Base-by-base conservation (phyloP, 2,113 vertebrate species). In the Psammodynastes pulverulentus region DNA sequence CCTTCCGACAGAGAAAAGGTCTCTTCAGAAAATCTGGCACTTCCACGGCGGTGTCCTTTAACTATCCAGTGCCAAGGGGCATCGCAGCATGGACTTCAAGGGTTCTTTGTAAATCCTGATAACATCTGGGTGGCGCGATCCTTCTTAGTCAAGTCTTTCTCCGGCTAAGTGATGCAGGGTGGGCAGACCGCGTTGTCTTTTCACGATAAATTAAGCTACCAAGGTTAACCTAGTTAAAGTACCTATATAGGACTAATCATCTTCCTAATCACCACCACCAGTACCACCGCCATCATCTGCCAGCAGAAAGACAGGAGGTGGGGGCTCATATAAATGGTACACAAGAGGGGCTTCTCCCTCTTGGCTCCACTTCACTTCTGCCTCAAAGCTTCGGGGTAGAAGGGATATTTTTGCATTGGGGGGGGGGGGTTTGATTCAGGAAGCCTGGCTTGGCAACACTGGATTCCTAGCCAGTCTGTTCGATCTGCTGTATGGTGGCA, bases 301-400 rank as follows among this genome's bases (percentile, higher is more conserved):
- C 87, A 26, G 45, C 84, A 87, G 29, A 90, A 91, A 58, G 89
- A 93, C 86, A 46, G 54, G 26, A 43, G 13, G 8, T 8, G 34
- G 43, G 19, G 26, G 5, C 6, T 67, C 51, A 9, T 92, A 72
- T 49, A 46, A 89, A 39, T 89, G 52, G 10, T 24, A 58, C 67
- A 49, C 67, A 49, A 88, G 72, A 89, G 67, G 87, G 92, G 39
- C 89, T 90, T 92, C 53, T 79, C 72, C 91, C 93, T 56, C 89
- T n/a, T 90, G 4, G 24, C 87, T 88, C 94, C 91, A 94, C 95
- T 89, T 93, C 92, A 95, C 24, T 94, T 94, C 92, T 94, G 92
- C 26, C 91, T 89, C 91, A 87, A 94, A 91, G 94, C 92, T 88
- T 88, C 89, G 84, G 79, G 39, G 53, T 5, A 58, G 92, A 93